Evolutionary conservation across 2,797 vertebrate species (phyloP).

Genomic region (Danio albolineatus): DNA sequence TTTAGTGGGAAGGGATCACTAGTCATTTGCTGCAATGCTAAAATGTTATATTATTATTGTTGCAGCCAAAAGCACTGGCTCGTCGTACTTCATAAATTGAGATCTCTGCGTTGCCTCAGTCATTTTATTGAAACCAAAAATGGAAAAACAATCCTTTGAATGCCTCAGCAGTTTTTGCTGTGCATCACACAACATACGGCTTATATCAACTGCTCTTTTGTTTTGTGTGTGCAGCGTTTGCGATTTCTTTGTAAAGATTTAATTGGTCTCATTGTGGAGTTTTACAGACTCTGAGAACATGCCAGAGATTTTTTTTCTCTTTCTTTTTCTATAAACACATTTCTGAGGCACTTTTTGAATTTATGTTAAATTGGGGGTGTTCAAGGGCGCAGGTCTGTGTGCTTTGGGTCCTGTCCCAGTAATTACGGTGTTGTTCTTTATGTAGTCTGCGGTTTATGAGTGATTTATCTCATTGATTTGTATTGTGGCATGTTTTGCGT

Average conservation of each 20-base stretch:
- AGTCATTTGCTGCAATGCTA: slow-evolving; percentile 68
- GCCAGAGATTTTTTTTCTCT: slow-evolving; percentile 58
- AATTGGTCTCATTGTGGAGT: slow-evolving; percentile 71
- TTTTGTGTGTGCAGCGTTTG: slow-evolving; percentile 63
- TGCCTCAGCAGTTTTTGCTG: slow-evolving; percentile 32
- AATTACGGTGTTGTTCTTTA: slow-evolving; percentile 66
- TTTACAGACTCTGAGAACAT: slow-evolving; percentile 63
- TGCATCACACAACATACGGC: slow-evolving; percentile 66
- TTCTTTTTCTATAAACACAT: slow-evolving; percentile 67
- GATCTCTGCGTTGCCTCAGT: slow-evolving; percentile 62
- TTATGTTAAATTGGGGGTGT: slow-evolving; percentile 59
- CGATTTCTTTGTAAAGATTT: slow-evolving; percentile 65
- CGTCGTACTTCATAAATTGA: slow-evolving; percentile 72
- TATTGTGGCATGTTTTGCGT: slow-evolving; percentile 56
- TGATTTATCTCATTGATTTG: slow-evolving; percentile 65
- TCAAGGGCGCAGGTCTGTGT: slow-evolving; percentile 59
- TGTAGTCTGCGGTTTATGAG: slow-evolving; percentile 65
- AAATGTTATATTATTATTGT: slow-evolving; percentile 63
- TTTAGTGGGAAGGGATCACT: slow-evolving; percentile 60
- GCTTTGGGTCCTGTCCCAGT: slow-evolving; percentile 65
- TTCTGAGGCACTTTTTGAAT: slow-evolving; percentile 63
- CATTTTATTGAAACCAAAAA: slow-evolving; percentile 77
- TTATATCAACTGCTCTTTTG: slow-evolving; percentile 58
- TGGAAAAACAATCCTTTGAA: slow-evolving; percentile 73
- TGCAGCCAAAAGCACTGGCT: slow-evolving; percentile 73